These are phyloP conservation scores for Pammene fasciana DNA, from an alignment of 2,888 invertebrate species.

Conservation along the genomic window DNA sequence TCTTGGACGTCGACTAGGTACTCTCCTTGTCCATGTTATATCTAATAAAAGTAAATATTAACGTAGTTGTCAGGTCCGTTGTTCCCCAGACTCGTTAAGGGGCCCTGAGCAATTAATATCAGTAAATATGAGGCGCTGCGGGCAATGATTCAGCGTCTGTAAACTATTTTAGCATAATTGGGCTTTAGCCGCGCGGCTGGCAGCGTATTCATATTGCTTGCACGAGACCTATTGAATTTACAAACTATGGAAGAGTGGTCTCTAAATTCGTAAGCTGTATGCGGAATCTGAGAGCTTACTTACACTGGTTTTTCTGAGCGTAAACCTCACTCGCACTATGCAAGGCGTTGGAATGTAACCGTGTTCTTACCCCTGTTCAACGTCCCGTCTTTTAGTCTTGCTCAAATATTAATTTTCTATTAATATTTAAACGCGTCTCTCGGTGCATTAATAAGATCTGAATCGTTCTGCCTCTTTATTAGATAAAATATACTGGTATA, in stretches of 20 bases:
- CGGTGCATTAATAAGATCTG: too few relatives aligned
- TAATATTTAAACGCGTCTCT: too few relatives aligned
- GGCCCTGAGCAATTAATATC: slow-evolving; percentile 35
- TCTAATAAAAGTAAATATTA: slow-evolving; percentile 28
- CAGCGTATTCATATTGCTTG: slow-evolving; percentile 10
- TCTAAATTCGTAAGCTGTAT: too few relatives aligned
- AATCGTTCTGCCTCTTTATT: too few relatives aligned
- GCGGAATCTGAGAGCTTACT: background rate
- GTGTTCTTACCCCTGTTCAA: slow-evolving; percentile 36
- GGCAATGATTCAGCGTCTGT: slow-evolving; percentile 45
- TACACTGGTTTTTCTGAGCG: background rate
- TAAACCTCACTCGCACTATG: slow-evolving; percentile 15
- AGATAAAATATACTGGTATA: too few relatives aligned
- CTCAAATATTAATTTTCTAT: too few relatives aligned
- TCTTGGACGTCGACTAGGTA: background rate
- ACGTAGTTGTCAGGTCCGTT: slow-evolving; percentile 22
- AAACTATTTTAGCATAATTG: slow-evolving; percentile 44
- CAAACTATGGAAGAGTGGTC: background rate
- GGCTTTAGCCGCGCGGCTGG: slow-evolving; percentile 37
- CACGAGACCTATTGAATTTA: background rate
- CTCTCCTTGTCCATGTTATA: slow-evolving; percentile 13
- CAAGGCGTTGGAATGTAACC: background rate
- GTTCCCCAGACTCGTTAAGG: slow-evolving; percentile 29
- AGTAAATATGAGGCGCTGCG: slow-evolving; percentile 32
- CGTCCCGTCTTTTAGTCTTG: slow-evolving; percentile 28